Conservation (phyloP, 2,113 vertebrate species). For the Laticauda colubrina region DNA sequence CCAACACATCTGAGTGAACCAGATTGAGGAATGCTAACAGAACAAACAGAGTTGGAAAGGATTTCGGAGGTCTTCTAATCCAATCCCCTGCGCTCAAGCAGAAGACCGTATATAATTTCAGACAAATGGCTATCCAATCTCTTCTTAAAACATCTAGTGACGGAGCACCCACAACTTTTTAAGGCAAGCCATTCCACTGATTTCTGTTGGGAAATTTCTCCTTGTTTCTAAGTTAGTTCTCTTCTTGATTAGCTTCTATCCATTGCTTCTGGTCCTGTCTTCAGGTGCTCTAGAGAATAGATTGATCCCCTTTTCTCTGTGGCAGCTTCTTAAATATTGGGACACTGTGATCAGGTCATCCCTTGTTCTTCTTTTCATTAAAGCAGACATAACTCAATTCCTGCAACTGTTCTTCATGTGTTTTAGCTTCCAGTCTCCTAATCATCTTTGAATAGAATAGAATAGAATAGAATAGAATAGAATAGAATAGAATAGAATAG, state of each 20-base stretch:
- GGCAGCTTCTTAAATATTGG: background rate
- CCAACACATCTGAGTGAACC: background rate
- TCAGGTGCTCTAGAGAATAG: background rate
- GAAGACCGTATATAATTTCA: background rate
- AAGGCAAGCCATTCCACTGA: background rate
- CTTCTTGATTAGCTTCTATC: background rate
- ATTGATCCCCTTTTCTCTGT: background rate
- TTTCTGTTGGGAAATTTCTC: background rate
- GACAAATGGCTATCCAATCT: background rate
- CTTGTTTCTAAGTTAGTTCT: background rate
- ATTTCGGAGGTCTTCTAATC: background rate
- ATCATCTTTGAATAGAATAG: background rate
- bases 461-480: too few species aligned
- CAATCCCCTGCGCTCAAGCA: background rate
- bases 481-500: too few species aligned
- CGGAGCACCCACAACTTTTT: background rate
- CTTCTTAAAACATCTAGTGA: background rate
- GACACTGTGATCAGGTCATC: background rate
- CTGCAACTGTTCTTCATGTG: background rate
- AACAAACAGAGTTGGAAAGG: background rate
- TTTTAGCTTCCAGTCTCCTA: background rate
- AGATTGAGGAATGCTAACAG: background rate
- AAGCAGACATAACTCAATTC: background rate
- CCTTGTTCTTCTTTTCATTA: background rate
- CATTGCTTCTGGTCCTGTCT: background rate